These are phyloP conservation scores for Ormia ochracea DNA, from an alignment of 2,888 invertebrate genomes.

Conservation along the genomic window DNA sequence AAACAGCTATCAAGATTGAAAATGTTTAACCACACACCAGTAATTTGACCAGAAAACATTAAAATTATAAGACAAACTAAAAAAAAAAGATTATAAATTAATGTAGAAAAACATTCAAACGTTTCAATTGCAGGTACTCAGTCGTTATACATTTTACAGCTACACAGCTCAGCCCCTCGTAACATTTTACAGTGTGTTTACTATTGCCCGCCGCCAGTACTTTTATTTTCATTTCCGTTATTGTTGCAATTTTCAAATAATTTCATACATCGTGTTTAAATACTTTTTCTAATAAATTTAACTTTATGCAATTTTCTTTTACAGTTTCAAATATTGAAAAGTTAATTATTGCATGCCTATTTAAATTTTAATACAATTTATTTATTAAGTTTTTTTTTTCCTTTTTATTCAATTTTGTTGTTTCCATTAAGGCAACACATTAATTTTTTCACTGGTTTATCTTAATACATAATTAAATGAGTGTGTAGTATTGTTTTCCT, in stretches of 20 bases:
- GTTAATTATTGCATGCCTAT: constrained; percentile 35
- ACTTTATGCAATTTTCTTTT: background rate
- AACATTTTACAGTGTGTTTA: background rate
- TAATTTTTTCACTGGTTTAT: constrained; percentile 20
- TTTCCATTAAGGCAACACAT: background rate
- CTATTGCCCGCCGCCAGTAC: constrained; percentile 18
- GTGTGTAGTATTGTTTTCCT: background rate
- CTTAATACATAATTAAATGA: constrained; percentile 13
- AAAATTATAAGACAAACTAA: background rate
- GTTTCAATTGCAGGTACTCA: constrained; percentile 10
- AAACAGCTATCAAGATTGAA: constrained; percentile 1
- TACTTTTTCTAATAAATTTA: constrained; percentile 6
- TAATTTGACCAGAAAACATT: constrained; percentile 3
- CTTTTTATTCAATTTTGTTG: constrained; percentile 5
- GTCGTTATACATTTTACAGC: background rate
- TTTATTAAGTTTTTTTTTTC: no score
- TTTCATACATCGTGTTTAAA: constrained; percentile 11
- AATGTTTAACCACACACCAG: constrained; percentile 11
- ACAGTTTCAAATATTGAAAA: constrained; percentile 11
- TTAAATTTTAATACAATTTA: constrained; percentile 39
- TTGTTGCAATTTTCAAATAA: constrained; percentile 30
- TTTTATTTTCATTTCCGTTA: constrained; percentile 54
- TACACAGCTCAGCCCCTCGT: background rate
- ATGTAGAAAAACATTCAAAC: constrained; percentile 4
- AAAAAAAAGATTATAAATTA: constrained; percentile 3